Evolutionary conservation across 2,797 vertebrate species (phyloP).

Genomic region (Crocidura indochinensis): DNA sequence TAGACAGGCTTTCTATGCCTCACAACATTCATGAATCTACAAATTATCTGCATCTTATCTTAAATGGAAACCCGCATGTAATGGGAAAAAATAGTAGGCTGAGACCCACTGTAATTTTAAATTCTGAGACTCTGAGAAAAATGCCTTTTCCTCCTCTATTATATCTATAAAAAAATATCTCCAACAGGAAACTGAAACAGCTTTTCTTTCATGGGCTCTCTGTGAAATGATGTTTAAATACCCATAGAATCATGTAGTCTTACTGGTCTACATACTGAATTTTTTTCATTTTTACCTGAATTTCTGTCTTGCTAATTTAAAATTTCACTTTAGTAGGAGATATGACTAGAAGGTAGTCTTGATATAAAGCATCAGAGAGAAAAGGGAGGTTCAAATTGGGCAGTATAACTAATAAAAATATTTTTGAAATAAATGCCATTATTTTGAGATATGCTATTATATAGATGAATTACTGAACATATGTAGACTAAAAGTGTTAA

Average conservation of each 20-base stretch:
- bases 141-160: slow-evolving; percentile 10
- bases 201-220: slow-evolving; percentile 37
- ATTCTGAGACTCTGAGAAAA: slow-evolving; percentile 47
- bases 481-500: neutral
- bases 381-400: slow-evolving; percentile 19
- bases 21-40: neutral
- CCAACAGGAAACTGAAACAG: slow-evolving; percentile 27
- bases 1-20: too few relatives aligned
- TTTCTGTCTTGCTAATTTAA: slow-evolving; percentile 32
- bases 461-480: slow-evolving; percentile 39
- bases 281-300: slow-evolving; percentile 32
- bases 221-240: slow-evolving; percentile 42
- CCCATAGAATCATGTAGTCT: neutral
- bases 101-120: neutral
- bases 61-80: neutral
- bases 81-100: neutral
- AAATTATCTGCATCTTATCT: neutral
- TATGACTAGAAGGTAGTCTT: neutral
- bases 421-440: slow-evolving; percentile 44
- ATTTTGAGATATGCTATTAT: slow-evolving; percentile 26
- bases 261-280: slow-evolving; percentile 22
- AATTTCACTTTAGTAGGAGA: slow-evolving; percentile 26
- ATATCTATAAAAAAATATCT: slow-evolving; percentile 48
- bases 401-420: slow-evolving; percentile 44
- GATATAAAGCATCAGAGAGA: neutral